A percentile compares a stretch with the other conserved stretches of the same genome.
Conservation (phyloP, 2,888 invertebrate species). For the Rotaria sp. region DNA sequence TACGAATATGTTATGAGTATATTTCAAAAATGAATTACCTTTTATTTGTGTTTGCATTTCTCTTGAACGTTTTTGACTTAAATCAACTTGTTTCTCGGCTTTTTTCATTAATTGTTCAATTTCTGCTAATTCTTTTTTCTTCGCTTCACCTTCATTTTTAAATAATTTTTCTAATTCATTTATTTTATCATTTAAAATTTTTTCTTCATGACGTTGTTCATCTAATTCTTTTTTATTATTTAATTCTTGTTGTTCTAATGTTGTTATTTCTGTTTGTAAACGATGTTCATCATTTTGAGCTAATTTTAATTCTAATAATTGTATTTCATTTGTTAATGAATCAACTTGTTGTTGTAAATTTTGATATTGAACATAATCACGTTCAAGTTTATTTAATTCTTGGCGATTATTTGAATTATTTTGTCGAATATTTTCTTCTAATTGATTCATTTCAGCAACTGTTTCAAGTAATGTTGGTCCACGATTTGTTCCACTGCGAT, state of each 20-base stretch:
- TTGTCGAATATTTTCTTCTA: constrained; percentile 55
- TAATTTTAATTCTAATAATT: constrained; percentile 26
- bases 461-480: constrained; percentile 26
- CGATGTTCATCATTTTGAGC: constrained; percentile 28
- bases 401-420: not conserved
- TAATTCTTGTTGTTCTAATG: not conserved
- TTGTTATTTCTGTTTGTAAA: constrained; percentile 9
- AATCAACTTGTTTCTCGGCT: constrained; percentile 28
- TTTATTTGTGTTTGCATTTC: constrained; percentile 30
- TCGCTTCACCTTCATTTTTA: constrained; percentile 20
- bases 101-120: constrained; percentile 18
- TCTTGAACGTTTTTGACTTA: not conserved
- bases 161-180: constrained; percentile 26
- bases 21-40: not conserved
- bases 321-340: not conserved
- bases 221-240: not conserved
- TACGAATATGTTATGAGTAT: too few species aligned
- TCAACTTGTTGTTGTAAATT: constrained; percentile 21
- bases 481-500: constrained; percentile 24
- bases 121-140: constrained; percentile 18
- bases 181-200: not conserved
- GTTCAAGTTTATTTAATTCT: not conserved
- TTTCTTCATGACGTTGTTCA: not conserved
- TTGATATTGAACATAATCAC: constrained; percentile 9
- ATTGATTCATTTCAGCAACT: constrained; percentile 30